phyloP scores from a whole-genome alignment of 2,888 invertebrate genomes.

The Netelia melanura region DNA sequence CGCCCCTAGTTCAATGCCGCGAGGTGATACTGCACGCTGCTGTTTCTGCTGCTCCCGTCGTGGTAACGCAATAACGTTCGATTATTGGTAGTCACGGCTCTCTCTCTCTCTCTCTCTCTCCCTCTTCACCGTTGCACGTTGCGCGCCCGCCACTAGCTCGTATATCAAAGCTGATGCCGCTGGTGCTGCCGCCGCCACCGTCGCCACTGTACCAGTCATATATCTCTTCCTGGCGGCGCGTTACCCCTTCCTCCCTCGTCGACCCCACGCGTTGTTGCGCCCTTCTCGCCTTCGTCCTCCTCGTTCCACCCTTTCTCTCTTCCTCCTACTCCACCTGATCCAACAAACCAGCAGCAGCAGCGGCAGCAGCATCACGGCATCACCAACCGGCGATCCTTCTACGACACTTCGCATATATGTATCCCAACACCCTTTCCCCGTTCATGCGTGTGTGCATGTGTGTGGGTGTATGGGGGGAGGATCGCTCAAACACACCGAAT shows the following conservation, averaged over 20 bases:
- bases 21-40: conserved; percentile 43
- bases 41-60: conserved; percentile 61
- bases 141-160: conserved; percentile 73
- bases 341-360: conserved; percentile 25
- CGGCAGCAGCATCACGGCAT: conserved; percentile 14
- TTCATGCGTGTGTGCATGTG: conserved; percentile 5
- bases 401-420: conserved; percentile 34
- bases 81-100: conserved; percentile 81
- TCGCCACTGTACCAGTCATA: conserved; percentile 51
- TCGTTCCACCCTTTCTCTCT: conserved; percentile 1
- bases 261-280: not conserved
- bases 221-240: conserved; percentile 51
- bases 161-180: conserved; percentile 80
- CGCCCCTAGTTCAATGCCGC: conserved; percentile 24
- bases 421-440: conserved; percentile 12
- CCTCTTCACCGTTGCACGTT: conserved; percentile 63
- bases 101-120: conserved; percentile 18
- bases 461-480: not conserved
- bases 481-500: conserved; percentile 42
- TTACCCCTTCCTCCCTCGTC: conserved; percentile 15
- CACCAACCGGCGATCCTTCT: conserved; percentile 32
- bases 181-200: conserved; percentile 70
- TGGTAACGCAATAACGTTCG: conserved; percentile 82
- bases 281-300: conserved; percentile 50
- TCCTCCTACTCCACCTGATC: not conserved